Evolutionary conservation across 2,113 vertebrate species (phyloP).

Genomic region (Cyanoliseus patagonus): DNA sequence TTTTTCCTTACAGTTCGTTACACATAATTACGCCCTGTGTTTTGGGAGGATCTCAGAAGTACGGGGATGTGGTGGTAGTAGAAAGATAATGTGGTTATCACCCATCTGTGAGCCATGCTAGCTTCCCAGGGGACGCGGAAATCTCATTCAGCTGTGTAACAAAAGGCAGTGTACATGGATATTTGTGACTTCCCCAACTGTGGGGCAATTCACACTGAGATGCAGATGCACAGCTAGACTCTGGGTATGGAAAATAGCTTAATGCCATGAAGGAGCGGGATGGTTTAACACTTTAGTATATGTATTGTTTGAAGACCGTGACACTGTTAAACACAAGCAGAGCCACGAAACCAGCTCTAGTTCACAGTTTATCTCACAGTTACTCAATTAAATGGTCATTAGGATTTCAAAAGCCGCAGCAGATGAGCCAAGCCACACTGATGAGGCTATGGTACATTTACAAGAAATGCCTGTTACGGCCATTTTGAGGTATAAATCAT

Average conservation of each 20-base stretch:
- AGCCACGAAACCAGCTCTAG: constrained; percentile 2
- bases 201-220: background rate
- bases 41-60: background rate
- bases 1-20: background rate
- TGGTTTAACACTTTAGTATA: background rate
- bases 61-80: background rate
- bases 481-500: constrained; percentile 41
- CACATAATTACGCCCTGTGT: background rate
- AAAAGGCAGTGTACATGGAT: background rate
- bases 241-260: constrained; percentile 15
- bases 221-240: background rate
- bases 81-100: background rate
- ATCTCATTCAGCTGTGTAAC: constrained; percentile 26
- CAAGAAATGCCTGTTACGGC: background rate
- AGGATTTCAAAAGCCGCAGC: constrained; percentile 44
- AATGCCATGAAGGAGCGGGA: background rate
- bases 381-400: constrained; percentile 12
- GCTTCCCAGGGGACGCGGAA: constrained; percentile 9
- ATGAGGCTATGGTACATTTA: background rate
- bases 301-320: background rate
- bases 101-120: background rate
- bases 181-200: constrained; percentile 10
- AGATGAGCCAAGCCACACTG: constrained; percentile 17
- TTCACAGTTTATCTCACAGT: constrained; percentile 53
- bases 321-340: constrained; percentile 22